A percentile compares a stretch with the other conserved stretches of the same genome.
Evolutionary conservation across 2,113 vertebrate species (phyloP).

Genomic region (Xenopus borealis): DNA sequence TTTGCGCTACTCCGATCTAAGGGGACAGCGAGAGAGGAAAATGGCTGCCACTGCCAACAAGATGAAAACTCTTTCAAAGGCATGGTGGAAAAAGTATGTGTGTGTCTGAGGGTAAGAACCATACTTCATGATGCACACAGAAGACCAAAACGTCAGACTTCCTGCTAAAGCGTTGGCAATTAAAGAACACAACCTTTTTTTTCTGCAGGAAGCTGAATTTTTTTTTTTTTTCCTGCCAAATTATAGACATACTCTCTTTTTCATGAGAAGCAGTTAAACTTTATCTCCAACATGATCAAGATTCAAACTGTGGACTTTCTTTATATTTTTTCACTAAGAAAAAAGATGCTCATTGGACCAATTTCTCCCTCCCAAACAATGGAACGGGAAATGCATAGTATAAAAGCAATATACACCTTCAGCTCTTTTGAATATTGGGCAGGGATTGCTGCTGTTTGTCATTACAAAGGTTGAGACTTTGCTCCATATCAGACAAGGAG

Average conservation of each 20-base stretch:
- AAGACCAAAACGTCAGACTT: neutral
- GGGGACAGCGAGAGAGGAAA: slow-evolving; percentile 63
- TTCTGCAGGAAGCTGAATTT: slow-evolving; percentile 2
- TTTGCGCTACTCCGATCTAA: slow-evolving; percentile 62
- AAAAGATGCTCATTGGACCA: neutral
- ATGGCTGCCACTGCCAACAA: slow-evolving; percentile 71
- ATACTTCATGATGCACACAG: neutral
- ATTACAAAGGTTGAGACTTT: slow-evolving; percentile 16
- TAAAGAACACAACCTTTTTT: neutral
- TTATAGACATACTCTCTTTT: neutral
- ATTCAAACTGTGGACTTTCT: neutral
- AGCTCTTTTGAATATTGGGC: neutral
- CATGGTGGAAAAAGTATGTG: slow-evolving; percentile 83
- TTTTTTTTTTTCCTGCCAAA: neutral
- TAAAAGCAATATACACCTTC: neutral
- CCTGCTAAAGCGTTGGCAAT: slow-evolving; percentile 12
- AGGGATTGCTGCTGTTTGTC: slow-evolving; percentile 11
- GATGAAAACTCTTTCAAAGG: slow-evolving; percentile 78
- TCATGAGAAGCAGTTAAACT: neutral
- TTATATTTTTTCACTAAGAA: neutral
- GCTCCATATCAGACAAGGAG: neutral
- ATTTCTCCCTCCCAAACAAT: neutral
- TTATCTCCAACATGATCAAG: neutral
- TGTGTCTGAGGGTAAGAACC: slow-evolving; percentile 54
- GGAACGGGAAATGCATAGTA: neutral